Evolutionary conservation across 2,113 vertebrate species (phyloP), one percentile per base, ranked within the genome.

Genomic region (Trichomycterus rosablanca): DNA sequence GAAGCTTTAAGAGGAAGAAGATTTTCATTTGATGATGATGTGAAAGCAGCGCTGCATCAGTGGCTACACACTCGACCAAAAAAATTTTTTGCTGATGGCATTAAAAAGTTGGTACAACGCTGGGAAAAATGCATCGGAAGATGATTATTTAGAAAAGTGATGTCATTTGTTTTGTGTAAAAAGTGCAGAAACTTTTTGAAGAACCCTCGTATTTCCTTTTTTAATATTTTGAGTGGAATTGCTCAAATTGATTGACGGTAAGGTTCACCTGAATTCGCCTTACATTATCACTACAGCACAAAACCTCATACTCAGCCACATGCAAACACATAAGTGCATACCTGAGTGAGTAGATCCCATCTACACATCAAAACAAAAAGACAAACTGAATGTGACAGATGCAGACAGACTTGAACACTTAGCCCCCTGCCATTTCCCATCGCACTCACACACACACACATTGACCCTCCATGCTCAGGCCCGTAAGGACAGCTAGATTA

Each of bases 361-460:
- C 16, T n/a, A 59, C 23, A 57, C 30, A 56, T 40, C 23, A 48
- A 55, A 48, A 40, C 20, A 48, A 49, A 58, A 15, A 26, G 15
- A 48, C 20, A 58, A 66, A 71, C 62, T 71, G 42, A 71, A 56
- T 60, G 52, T 55, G 59, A 62, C 59, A 62, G 59, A 42, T 43
- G 39, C 23, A 57, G 54, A 44, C 59, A 20, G 39, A 67, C 14
- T 5, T n/a, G 15, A 34, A 26, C 7, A 6, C 48, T 62, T 23
- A 51, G 48, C 20, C 18, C 40, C 40, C 39, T 43, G 22, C 23
- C 9, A n/a, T n/a, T 16, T 18, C 24, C 28, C 20, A 18, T 35
- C 46, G 23, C 53, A 39, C 46, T 43, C 44, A 60, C 42, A 45
- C 60, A 48, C 49, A 67, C 44, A 48, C 62, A 49, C 32, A 10